Percentiles rank a stretch among this genome's conserved stretches.
phyloP scores from a whole-genome alignment of 1,140 invertebrate species.

The Venturia canescens region DNA sequence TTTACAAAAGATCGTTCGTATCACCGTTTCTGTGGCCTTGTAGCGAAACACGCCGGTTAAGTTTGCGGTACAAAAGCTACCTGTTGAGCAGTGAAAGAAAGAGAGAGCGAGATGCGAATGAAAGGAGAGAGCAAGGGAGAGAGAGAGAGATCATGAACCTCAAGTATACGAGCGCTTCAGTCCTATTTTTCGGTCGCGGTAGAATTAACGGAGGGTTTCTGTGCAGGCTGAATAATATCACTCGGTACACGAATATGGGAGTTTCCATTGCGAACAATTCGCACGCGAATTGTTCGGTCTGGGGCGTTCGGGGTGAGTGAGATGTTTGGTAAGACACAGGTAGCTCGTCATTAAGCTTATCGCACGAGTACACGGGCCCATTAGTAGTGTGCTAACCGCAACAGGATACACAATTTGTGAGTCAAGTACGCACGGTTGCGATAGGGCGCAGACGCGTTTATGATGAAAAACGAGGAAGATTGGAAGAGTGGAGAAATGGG shows the following conservation, averaged over 20 bases:
- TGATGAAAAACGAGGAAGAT: background rate
- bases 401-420: background rate
- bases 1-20: background rate
- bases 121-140: background rate
- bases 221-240: background rate
- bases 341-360: background rate
- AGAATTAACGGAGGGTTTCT: background rate
- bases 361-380: background rate
- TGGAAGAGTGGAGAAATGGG: background rate
- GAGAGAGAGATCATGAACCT: background rate
- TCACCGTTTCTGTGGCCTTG: background rate
- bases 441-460: background rate
- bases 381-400: background rate
- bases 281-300: background rate
- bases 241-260: background rate
- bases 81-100: constrained; percentile 34
- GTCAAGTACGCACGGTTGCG: background rate
- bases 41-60: background rate
- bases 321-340: background rate
- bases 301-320: background rate
- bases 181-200: background rate
- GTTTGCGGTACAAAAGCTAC: constrained; percentile 40
- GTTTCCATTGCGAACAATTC: background rate
- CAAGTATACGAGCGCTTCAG: background rate
- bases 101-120: background rate